Evolutionary conservation across 2,113 vertebrate species (phyloP).

Genomic region (Nymphicus hollandicus): DNA sequence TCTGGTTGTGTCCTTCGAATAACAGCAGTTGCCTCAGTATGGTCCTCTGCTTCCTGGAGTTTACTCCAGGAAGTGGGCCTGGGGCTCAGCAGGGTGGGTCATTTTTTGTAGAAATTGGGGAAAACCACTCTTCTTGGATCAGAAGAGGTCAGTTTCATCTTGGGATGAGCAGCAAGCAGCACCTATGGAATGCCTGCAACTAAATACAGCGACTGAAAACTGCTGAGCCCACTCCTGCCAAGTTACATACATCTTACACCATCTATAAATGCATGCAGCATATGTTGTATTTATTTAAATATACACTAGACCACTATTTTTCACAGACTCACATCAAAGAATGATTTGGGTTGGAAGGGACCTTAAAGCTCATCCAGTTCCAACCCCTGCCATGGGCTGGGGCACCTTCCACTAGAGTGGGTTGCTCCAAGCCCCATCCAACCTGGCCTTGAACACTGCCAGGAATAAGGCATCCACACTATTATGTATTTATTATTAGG

Average conservation of each 20-base stretch:
- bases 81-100: neutral
- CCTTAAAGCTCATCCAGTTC: neutral
- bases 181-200: neutral
- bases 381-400: neutral
- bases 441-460: neutral
- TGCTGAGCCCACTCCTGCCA: neutral
- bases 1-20: neutral
- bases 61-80: neutral
- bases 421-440: neutral
- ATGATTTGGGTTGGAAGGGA: neutral
- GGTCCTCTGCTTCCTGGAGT: neutral
- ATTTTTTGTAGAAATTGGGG: neutral
- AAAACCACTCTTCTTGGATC: neutral
- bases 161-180: neutral
- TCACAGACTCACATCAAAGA: neutral
- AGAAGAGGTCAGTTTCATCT: neutral
- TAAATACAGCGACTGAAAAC: neutral
- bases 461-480: neutral
- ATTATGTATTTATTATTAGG: neutral
- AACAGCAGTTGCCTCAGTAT: neutral
- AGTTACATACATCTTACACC: fast-evolving
- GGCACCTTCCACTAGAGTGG: neutral
- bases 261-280: fast-evolving
- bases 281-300: neutral
- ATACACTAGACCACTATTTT: neutral